Evolutionary conservation across 2,888 invertebrate species (phyloP), one percentile per base, ranked within the genome.

Genomic region (Amphipyra tragopoginis): DNA sequence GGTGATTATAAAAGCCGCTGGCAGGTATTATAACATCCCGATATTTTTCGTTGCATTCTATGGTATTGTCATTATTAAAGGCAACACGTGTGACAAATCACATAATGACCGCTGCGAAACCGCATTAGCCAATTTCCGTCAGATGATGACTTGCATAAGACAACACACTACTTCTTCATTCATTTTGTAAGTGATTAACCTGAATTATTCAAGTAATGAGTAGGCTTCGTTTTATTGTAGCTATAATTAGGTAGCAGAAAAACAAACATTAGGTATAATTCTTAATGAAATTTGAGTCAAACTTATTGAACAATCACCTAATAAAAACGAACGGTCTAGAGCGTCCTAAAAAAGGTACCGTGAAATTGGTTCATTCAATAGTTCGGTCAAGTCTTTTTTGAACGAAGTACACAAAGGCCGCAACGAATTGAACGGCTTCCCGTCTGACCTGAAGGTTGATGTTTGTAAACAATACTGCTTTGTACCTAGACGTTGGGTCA

Each of bases 381-480:
- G 54, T 39, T 21, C 47, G 53, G 15, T 40, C 34, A 54, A 44
- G 45, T 54, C 1, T 69, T 70, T 73, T 73, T 62, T 60, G 45
- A 52, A 29, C 34, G 13, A 45, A 40, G 21, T 49, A 49, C 51
- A 48, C 11, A 74, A 81, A 63, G 65, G 55, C 74, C 69, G 67
- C 54, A 48, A 64, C 77, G 34, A 77, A 80, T 81, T 48, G 63
- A 42, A 52, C 53, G 44, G 61, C 62, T 80, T 79, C 75, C 79
- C 72, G 81, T 70, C 65, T 60, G 15, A 60, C 34, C 36, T 48
- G 77, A 74, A 74, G 67, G 77, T 53, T 57, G 44, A 9, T 65
- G 10, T 54, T 54, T 40, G 47, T 52, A 51, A 61, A 71, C 61
- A 71, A 61, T 57, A 39, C 15, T 21, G 39, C 6, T 50, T 50